Evolutionary conservation across 2,888 invertebrate genomes (phyloP), one percentile per base, ranked within the genome.

Genomic region (Acronicta psi): DNA sequence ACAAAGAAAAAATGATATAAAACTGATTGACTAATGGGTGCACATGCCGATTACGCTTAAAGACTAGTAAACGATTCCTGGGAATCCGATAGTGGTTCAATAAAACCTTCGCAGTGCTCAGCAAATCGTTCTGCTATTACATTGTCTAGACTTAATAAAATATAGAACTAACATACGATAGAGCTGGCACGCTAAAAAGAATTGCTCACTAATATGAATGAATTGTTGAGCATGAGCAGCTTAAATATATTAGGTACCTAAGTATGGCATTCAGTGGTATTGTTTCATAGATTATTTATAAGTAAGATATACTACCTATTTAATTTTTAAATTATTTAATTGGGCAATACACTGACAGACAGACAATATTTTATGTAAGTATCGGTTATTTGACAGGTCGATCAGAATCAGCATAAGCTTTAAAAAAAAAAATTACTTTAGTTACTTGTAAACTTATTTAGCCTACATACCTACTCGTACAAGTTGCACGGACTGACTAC

Each of bases 71-170:
- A 76, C 65, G 76, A 80, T 81, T 77, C 75, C 58, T 64, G 67
- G 74, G 80, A 84, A 84, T 81, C 76, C 70, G 73, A 82, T 81
- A 76, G 75, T 71, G 69, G 78, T 78, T 80, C 80, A 84, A 85
- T 84, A 84, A 83, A 84, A 85, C 80, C 78, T 82, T 79, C 69
- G 58, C 70, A 74, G 74, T 41, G 60, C 73, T 74, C 68, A 66
- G 75, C 69, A 80, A 85, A 83, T 86, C 77, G 78, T 77, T 81
- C 62, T 68, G 77, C 77, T 79, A 83, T 83, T 85, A 88, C 84
- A 85, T 85, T 87, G 86, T 88, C 85, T 87, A 85, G 85, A 86
- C 83, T 74, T 75, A 70, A 82, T 84, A 78, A 81, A 78, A 75
- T 67, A 63, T 77, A 85, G 87, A 86, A 62, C 61, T 45, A 57